Percentiles rank a stretch among this genome's conserved stretches.
phyloP scores from a whole-genome alignment of 2,797 vertebrate genomes.

The Nannoperca australis region DNA sequence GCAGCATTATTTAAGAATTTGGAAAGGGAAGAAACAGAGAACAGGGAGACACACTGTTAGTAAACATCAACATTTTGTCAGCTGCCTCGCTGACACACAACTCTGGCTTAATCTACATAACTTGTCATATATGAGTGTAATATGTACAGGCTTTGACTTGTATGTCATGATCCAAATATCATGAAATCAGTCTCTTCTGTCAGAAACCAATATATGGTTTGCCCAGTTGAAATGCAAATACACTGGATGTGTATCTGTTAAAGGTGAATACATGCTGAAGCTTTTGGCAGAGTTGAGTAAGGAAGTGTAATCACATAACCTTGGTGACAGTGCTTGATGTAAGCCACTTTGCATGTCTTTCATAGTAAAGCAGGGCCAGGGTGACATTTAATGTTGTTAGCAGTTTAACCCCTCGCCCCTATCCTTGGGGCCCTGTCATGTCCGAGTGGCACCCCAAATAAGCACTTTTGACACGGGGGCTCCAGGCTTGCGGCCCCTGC shows the following conservation, averaged over 20 bases:
- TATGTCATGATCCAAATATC: slow-evolving; percentile 38
- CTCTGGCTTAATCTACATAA: slow-evolving; percentile 53
- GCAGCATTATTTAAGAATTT: slow-evolving; percentile 85
- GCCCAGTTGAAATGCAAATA: background rate
- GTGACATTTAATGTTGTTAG: slow-evolving; percentile 82
- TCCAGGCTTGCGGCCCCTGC: slow-evolving; percentile 70
- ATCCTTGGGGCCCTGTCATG: slow-evolving; percentile 79
- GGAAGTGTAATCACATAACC: slow-evolving; percentile 54
- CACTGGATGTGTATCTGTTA: background rate
- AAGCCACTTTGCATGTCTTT: slow-evolving; percentile 71
- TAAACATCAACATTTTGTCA: slow-evolving; percentile 84
- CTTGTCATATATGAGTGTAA: slow-evolving; percentile 52
- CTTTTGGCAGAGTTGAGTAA: slow-evolving; percentile 22
- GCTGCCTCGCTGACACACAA: slow-evolving; percentile 60
- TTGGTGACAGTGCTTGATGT: slow-evolving; percentile 56
- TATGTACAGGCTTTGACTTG: slow-evolving; percentile 12
- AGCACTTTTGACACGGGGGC: slow-evolving; percentile 83
- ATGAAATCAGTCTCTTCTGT: slow-evolving; percentile 27
- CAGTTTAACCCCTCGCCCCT: slow-evolving; percentile 82
- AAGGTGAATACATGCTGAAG: background rate
- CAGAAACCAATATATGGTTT: background rate
- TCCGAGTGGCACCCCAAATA: slow-evolving; percentile 83
- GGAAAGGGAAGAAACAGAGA: slow-evolving; percentile 66
- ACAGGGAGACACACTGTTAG: slow-evolving; percentile 69
- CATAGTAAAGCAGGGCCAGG: slow-evolving; percentile 59